phyloP scores from a whole-genome alignment of 92 coral and sea anemone genomes.

The Actinernus sp. region DNA sequence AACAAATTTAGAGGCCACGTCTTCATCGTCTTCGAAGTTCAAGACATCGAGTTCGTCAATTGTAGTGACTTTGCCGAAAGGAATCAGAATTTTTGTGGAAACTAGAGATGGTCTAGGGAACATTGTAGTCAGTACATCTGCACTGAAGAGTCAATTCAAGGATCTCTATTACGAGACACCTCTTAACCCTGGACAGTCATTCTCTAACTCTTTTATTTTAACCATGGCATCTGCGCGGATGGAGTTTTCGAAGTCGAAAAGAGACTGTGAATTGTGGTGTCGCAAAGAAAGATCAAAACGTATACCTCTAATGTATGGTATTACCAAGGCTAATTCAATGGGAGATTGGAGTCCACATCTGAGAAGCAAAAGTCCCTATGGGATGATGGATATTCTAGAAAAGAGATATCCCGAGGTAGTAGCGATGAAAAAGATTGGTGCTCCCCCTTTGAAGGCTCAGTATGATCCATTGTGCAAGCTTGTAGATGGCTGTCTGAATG shows the following conservation, averaged over 20 bases:
- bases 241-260: constrained; percentile 33
- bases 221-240: constrained; percentile 49
- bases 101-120: constrained; percentile 59
- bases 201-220: constrained; percentile 43
- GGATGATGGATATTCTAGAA: constrained; percentile 9
- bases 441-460: constrained; percentile 2
- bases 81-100: constrained; percentile 29
- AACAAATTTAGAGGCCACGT: constrained; percentile 3
- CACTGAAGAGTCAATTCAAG: constrained; percentile 42
- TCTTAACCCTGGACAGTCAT: constrained; percentile 38
- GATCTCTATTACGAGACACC: constrained; percentile 46
- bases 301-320: constrained; percentile 17
- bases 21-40: constrained; percentile 8
- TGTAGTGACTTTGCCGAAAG: constrained; percentile 35
- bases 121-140: constrained; percentile 44
- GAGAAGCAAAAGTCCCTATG: constrained; percentile 3
- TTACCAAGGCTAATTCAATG: constrained; percentile 28
- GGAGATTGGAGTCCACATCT: constrained; percentile 19
- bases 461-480: constrained; percentile 24
- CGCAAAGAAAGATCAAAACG: constrained; percentile 28
- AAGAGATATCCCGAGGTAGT: constrained; percentile 1
- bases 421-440: constrained; percentile 1
- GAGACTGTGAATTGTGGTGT: constrained; percentile 65
- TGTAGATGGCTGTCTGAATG: constrained; percentile 18
- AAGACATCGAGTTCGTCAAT: constrained; percentile 48